These are phyloP conservation scores for Glaucomys volans DNA, from an alignment of 2,113 vertebrate species.

Conservation along the genomic window DNA sequence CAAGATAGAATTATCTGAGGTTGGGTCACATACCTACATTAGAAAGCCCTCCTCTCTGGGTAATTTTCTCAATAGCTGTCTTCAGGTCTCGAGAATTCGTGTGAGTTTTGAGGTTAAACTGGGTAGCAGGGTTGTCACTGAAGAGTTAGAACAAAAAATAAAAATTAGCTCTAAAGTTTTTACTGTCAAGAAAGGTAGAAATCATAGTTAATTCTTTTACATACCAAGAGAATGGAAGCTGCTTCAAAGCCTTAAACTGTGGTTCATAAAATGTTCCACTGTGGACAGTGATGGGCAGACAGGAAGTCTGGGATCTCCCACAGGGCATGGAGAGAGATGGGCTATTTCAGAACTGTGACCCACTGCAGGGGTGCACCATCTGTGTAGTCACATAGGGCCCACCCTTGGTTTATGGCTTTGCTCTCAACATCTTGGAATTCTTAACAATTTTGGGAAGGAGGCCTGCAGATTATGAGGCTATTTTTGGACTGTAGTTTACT, in stretches of 20 bases:
- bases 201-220: background rate
- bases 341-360: background rate
- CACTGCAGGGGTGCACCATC: background rate
- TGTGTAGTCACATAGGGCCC: background rate
- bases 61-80: slow-evolving; percentile 93
- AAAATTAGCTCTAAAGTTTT: slow-evolving; percentile 64
- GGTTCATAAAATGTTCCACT: background rate
- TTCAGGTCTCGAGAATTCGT: slow-evolving; percentile 92
- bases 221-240: background rate
- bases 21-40: slow-evolving; percentile 93
- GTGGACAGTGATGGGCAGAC: background rate
- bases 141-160: slow-evolving; percentile 70
- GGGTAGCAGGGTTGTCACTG: slow-evolving; percentile 94
- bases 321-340: background rate
- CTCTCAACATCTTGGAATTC: background rate
- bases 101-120: slow-evolving; percentile 93
- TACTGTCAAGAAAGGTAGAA: slow-evolving; percentile 41
- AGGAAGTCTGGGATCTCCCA: background rate
- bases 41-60: slow-evolving; percentile 95
- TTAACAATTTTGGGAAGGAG: background rate
- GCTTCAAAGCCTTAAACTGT: background rate
- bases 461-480: background rate
- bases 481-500: background rate
- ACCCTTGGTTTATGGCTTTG: background rate
- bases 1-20: background rate